These are phyloP conservation scores for Leptinotarsa texana DNA, from an alignment of 1,140 invertebrate genomes.

Conservation along the genomic window DNA sequence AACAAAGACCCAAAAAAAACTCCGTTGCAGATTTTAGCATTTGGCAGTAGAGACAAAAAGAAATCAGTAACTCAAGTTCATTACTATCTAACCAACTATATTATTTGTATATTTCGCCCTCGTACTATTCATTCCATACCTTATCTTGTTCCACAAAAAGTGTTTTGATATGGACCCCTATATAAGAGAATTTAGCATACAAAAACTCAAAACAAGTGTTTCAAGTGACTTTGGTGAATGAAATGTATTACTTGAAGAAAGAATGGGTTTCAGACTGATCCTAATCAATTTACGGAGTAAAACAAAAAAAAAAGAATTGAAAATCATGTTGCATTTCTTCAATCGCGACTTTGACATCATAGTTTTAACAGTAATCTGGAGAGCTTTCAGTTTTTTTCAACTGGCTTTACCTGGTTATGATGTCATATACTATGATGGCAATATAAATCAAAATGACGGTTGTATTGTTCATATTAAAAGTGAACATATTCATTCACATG, in stretches of 20 bases:
- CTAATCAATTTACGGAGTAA: background rate
- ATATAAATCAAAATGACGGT: background rate
- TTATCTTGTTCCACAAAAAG: no score
- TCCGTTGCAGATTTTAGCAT: no score
- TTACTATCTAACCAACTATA: no score
- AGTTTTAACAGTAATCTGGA: background rate
- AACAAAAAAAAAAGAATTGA: background rate
- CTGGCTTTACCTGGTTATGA: background rate
- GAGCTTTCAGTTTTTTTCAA: background rate
- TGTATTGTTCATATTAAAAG: background rate
- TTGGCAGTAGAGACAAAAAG: no score
- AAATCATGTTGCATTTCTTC: background rate
- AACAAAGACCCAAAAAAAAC: no score
- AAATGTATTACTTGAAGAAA: background rate
- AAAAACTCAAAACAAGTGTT: background rate
- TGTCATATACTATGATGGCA: background rate
- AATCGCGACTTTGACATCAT: background rate
- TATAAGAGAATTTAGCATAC: background rate
- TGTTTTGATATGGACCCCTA: background rate
- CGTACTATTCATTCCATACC: no score
- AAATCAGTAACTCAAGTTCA: no score
- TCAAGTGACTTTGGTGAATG: background rate
- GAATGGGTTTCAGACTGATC: background rate
- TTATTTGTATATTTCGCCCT: no score
- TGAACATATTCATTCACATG: background rate